Evolutionary conservation across 2,113 vertebrate species (phyloP).

Genomic region (Hemicordylus capensis): DNA sequence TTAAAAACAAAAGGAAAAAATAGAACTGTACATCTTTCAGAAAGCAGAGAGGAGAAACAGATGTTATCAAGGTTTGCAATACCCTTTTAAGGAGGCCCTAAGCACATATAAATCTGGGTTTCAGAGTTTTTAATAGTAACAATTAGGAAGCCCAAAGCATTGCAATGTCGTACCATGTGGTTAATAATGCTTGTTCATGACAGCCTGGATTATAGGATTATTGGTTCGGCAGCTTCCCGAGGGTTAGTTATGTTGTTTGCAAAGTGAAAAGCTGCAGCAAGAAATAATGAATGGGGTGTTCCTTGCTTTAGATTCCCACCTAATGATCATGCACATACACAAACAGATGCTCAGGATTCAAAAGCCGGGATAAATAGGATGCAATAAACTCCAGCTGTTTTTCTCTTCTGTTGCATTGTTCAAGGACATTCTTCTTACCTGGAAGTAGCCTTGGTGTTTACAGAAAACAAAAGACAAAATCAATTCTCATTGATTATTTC

Average conservation of each 20-base stretch:
- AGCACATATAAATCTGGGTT: conserved; percentile 60
- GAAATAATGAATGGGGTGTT: conserved; percentile 58
- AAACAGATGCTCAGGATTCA: conserved; percentile 57
- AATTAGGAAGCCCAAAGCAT: conserved; percentile 65
- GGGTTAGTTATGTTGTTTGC: conserved; percentile 57
- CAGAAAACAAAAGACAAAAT: conserved; percentile 19
- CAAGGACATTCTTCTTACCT: conserved; percentile 46
- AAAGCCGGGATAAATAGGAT: conserved; percentile 58
- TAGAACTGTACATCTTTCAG: conserved; percentile 61
- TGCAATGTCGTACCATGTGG: conserved; percentile 56
- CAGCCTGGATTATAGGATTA: conserved; percentile 49
- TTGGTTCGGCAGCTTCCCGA: conserved; percentile 40
- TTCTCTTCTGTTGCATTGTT: conserved; percentile 33
- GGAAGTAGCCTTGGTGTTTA: conserved; percentile 2
- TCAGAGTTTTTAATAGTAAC: conserved; percentile 62
- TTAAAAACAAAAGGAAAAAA: conserved; percentile 64
- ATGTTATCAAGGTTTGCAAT: conserved; percentile 59
- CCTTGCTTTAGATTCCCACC: conserved; percentile 60
- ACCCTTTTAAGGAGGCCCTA: conserved; percentile 54
- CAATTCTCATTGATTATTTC: background rate
- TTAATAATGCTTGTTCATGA: conserved; percentile 50
- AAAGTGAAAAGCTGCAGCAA: conserved; percentile 44
- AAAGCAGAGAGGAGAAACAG: conserved; percentile 51
- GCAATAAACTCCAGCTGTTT: conserved; percentile 49
- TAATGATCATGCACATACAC: conserved; percentile 70